Base-by-base conservation (phyloP, 2,113 vertebrate species). In the Tragelaphus buxtoni region DNA sequence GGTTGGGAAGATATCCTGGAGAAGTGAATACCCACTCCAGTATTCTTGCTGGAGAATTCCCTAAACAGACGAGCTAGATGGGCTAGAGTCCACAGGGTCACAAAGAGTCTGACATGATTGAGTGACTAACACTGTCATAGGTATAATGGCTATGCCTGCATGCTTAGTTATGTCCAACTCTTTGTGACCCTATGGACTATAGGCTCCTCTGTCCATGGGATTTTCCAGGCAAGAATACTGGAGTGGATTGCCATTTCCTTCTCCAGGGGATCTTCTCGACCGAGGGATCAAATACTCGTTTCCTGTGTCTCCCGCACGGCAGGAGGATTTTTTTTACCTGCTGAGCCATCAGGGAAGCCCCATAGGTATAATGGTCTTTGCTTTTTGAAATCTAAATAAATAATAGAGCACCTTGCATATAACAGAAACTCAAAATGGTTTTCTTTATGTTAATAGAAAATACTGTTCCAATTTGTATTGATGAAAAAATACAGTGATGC, bases 351-450 rank as follows among this genome's bases (percentile, higher is more conserved):
- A 63, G 61, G 61, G 30, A 63, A 63, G 61, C 61, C 30, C 61
- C 61, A 42, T 5, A 85, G 24, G 20, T 22, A 84, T 51, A 77
- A 3, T 39, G 10, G 32, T 39, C 74, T 53, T 74, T 82, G 28
- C 6, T 72, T 97, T 97, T 56, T 74, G 28, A 90, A 93, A 79
- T 18, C 55, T 69, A 76, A 94, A 69, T 81, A 24, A 80, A 55
- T 80, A 76, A 85, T 55, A 28, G 2, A 77, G 1, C 90, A 2
- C 49, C 39, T 89, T 81, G 2, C 13, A 39, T 51, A 69, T 28
- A 80, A 81, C 14, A 90, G 55, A 82, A 79, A 30, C 2, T 81
- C 39, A 72, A 58, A 90, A 87, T 32, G 4, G 3, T 39, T 51
- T 84, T 18, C 22, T 60, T 77, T 60, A 72, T 72, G 61, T 53